A percentile compares a stretch with the other conserved stretches of the same genome.
Evolutionary conservation across 2,888 invertebrate genomes (phyloP).

Genomic region (Thera britannica): DNA sequence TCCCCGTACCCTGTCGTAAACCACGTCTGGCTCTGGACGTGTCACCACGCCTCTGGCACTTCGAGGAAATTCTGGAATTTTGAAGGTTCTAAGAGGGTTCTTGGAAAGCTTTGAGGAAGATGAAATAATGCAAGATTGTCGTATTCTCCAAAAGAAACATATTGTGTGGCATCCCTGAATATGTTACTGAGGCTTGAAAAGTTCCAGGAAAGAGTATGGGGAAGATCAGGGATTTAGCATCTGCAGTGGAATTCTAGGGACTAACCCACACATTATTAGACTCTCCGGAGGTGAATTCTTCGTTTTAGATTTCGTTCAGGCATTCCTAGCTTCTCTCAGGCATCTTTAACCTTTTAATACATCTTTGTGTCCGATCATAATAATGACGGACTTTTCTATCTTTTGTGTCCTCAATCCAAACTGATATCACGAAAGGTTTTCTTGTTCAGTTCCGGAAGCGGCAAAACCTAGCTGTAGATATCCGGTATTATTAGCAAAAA

Average conservation of each 20-base stretch:
- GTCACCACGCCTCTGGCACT: slow-evolving; percentile 38
- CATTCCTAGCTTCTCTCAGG: background rate
- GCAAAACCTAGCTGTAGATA: slow-evolving; percentile 11
- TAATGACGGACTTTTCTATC: no score
- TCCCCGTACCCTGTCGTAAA: slow-evolving; percentile 60
- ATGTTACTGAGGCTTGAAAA: slow-evolving; percentile 1
- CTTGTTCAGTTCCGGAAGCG: slow-evolving; percentile 11
- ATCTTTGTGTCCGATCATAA: no score
- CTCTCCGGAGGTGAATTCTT: background rate
- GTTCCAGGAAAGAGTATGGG: slow-evolving; percentile 8
- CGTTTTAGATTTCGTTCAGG: background rate
- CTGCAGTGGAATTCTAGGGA: background rate
- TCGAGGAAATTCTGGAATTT: slow-evolving; percentile 38
- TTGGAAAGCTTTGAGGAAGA: slow-evolving; percentile 27
- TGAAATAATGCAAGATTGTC: slow-evolving; percentile 23
- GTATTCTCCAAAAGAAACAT: slow-evolving; percentile 4
- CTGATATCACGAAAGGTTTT: background rate
- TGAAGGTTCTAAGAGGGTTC: slow-evolving; percentile 15
- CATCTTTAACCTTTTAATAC: no score
- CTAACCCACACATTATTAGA: background rate
- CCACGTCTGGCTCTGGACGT: slow-evolving; percentile 39
- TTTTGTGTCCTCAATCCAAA: background rate
- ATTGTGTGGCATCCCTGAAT: slow-evolving; percentile 2
- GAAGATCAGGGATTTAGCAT: slow-evolving; percentile 5
- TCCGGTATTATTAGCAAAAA: slow-evolving; percentile 23